Base-by-base conservation (phyloP, 2,797 vertebrate genomes). In the Lycodopsis pacificus region DNA sequence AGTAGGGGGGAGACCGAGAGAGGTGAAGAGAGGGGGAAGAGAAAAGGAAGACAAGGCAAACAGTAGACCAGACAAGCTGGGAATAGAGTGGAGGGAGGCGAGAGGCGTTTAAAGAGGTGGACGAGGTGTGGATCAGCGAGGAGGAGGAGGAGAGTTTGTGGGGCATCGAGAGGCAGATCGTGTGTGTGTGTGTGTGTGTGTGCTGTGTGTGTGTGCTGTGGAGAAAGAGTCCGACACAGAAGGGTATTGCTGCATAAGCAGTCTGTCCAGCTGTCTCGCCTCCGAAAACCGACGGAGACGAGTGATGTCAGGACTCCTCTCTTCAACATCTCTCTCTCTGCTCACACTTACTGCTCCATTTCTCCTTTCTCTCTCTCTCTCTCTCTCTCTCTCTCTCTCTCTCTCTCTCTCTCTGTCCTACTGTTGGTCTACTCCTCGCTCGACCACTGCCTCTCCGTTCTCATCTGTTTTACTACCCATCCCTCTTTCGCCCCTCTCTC, bases 191-290 rank as follows among this genome's bases (percentile, higher is more conserved):
- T 70, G 66, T 58, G 46, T 57, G 65, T 76, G 68, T 70, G 36
- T 76, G 64, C 64, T 63, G 58, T 40, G 57, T 59, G 75, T 69
- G 76, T 38, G 40, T 30, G 49, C 17, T 27, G 36, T 53, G 68
- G 67, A 22, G 77, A 66, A 62, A 70, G 75, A 73, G 81, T 53
- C 72, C 32, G 86, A 89, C 92, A 89, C 89, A 84, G 84, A 92
- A 94, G 93, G 93, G 89, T 91, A 92, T 93, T 89, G 91, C 92
- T 91, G 92, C 84, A 94, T 94, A 93, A 94, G 91, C 93, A 94
- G 89, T 86, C 85, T 87, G 92, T 91, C 89, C 90, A 87, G 83
- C 89, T 91, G 92, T 93, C 92, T 92, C 63, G 73, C 80, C 81
- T 89, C 73, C 32, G 63, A 88, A 85, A 89, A 87, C 59, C 78